Evolutionary conservation across 2,113 vertebrate genomes (phyloP).

Genomic region (Amphilophus citrinellus): DNA sequence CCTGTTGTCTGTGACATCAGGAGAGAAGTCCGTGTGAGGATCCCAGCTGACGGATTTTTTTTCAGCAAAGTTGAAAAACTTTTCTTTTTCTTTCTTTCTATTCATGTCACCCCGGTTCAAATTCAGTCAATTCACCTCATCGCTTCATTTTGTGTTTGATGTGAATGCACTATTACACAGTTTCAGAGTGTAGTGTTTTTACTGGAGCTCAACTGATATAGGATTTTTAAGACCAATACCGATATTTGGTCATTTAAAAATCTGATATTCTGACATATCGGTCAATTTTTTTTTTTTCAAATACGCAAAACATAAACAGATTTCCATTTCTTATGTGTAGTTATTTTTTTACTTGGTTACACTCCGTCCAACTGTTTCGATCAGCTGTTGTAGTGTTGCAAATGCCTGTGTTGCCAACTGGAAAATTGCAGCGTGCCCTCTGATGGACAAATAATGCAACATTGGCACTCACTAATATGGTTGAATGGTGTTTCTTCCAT

Average conservation of each 20-base stretch:
- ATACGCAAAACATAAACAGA: background rate
- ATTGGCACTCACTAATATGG: background rate
- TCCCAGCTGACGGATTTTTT: background rate
- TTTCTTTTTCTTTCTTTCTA: too few relatives aligned
- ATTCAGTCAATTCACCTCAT: background rate
- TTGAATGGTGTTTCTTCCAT: background rate
- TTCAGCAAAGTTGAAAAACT: background rate
- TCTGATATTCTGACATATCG: background rate
- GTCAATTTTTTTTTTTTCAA: background rate
- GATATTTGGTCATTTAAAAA: background rate
- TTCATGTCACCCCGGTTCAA: too few relatives aligned
- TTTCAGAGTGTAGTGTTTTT: background rate
- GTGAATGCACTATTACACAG: background rate
- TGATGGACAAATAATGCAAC: background rate
- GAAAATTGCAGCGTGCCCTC: background rate
- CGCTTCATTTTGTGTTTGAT: background rate
- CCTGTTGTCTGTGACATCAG: background rate
- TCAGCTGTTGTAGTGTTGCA: background rate
- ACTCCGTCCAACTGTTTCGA: too few relatives aligned
- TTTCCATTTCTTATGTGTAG: background rate
- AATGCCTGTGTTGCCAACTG: background rate
- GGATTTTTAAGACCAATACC: background rate
- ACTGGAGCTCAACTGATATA: background rate
- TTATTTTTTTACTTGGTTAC: background rate
- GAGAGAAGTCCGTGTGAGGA: background rate